Base-by-base conservation (phyloP, 1,140 invertebrate genomes). In the Listronotus oregonensis region DNA sequence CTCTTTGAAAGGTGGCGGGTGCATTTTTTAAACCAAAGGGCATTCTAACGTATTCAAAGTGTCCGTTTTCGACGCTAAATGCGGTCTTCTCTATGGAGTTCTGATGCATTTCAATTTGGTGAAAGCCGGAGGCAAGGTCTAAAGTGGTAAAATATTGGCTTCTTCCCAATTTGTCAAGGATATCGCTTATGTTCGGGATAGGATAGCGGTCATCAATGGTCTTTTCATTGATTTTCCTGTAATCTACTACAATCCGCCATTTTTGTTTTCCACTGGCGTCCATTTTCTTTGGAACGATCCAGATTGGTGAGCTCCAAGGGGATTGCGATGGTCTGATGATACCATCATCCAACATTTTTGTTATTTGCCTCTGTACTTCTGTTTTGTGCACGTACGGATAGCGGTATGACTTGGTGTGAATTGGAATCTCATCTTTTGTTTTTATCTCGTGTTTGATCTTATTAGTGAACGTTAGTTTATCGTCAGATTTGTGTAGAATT, bases 171-270 rank as follows among this genome's bases (percentile, higher is more conserved):
- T 71, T 47, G 15, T 73, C 75, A 6, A 73, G 68, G 60, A 84
- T 37, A 14, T 80, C 73, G 17, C 77, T 76, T 11, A 83, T 82
- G 12, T 76, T 67, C 3, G 82, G 81, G 8, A 85, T 51, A 6
- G 83, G 82, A 69, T 75, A 86, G 17, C 58, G 69, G 68, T 86
- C 82, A n/a, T 67, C 69, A 10, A 79, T 69, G 9, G 76, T 79
- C 56, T 74, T 72, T 32, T 78, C 73, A 66, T 82, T 81, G 12
- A 81, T 34, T 67, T 77, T 77, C 49, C 78, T 49, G 59, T 76
- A 82, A 67, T 80, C 80, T 14, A 78, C 51, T 12, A 67, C 65
- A 57, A 64, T 51, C 10, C 49, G 17, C 49, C 65, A 67, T 59
- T 67, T 67, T 40, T 39, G 12, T 21, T 63, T 43, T 9, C 49